Conservation (phyloP, 2,888 invertebrate species). For the Pyrochroa serraticornis region DNA sequence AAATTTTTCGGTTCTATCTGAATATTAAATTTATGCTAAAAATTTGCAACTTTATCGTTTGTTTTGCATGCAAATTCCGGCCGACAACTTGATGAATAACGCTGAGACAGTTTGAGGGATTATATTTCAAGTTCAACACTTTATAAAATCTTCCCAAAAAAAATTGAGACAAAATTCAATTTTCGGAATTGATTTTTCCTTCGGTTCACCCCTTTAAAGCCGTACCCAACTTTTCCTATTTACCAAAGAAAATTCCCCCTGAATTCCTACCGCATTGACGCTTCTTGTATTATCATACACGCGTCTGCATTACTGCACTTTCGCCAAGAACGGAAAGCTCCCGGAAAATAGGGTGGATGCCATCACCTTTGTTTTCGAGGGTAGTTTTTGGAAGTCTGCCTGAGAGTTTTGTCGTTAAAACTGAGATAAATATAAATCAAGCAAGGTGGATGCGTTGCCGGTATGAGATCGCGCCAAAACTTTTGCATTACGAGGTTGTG, state of each 20-base stretch:
- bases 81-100: slow-evolving; percentile 34
- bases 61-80: slow-evolving; percentile 31
- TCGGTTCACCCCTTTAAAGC: not conserved
- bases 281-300: too few relatives aligned
- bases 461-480: slow-evolving; percentile 31
- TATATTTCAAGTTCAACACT: slow-evolving; percentile 32
- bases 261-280: too few relatives aligned
- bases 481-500: slow-evolving; percentile 36
- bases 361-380: slow-evolving; percentile 18
- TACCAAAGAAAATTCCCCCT: too few relatives aligned
- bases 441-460: slow-evolving; percentile 31
- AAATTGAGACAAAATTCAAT: slow-evolving; percentile 14
- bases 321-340: slow-evolving; percentile 1
- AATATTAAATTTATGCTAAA: slow-evolving; percentile 29
- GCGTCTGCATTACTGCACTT: not conserved
- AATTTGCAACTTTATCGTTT: slow-evolving; percentile 34
- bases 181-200: slow-evolving; percentile 16
- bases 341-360: slow-evolving; percentile 4
- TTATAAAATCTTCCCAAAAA: slow-evolving; percentile 22
- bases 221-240: slow-evolving; percentile 4
- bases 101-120: slow-evolving; percentile 32
- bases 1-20: slow-evolving; percentile 9
- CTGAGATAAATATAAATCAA: slow-evolving; percentile 29
- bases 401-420: slow-evolving; percentile 24
- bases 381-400: slow-evolving; percentile 22